A percentile compares a stretch with the other conserved stretches of the same genome.
Conservation (phyloP, 1,140 invertebrate genomes). For the Subanguina moxae region DNA sequence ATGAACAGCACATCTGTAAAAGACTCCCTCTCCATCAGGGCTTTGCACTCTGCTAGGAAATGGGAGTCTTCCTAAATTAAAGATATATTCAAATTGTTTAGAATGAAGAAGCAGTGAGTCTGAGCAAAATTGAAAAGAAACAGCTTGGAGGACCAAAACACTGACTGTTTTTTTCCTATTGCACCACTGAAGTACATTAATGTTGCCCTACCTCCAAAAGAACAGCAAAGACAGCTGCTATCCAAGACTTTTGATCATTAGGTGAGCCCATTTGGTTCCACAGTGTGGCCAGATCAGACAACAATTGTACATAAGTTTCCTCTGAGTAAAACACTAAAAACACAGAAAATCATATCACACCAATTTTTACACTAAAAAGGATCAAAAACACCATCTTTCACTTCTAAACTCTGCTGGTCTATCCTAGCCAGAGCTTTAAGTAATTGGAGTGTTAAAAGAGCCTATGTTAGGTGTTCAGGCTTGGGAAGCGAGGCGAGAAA, state of each 20-base stretch:
- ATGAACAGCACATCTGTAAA: constrained; percentile 3
- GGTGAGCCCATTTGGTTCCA: background rate
- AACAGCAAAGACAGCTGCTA: background rate
- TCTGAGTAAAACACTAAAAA: constrained; percentile 5
- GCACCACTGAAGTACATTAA: too few species aligned
- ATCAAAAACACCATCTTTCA: too few species aligned
- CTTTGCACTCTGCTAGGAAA: background rate
- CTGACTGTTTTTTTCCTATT: too few species aligned
- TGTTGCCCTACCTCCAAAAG: background rate
- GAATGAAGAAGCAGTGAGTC: too few species aligned
- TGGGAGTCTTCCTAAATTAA: background rate
- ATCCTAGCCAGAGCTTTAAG: too few species aligned
- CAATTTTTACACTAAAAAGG: background rate
- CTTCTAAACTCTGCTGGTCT: too few species aligned
- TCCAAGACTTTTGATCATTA: background rate
- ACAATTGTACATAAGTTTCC: background rate
- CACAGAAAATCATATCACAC: background rate
- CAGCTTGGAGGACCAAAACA: too few species aligned
- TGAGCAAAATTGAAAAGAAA: too few species aligned
- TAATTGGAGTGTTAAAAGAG: too few species aligned
- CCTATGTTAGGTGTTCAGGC: too few species aligned
- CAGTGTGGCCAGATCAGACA: background rate
- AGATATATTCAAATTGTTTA: too few species aligned
- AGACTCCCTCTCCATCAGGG: background rate
- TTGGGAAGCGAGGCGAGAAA: too few species aligned